These are phyloP conservation scores for Gibbula magus DNA, from an alignment of 2,888 invertebrate species.

Conservation along the genomic window DNA sequence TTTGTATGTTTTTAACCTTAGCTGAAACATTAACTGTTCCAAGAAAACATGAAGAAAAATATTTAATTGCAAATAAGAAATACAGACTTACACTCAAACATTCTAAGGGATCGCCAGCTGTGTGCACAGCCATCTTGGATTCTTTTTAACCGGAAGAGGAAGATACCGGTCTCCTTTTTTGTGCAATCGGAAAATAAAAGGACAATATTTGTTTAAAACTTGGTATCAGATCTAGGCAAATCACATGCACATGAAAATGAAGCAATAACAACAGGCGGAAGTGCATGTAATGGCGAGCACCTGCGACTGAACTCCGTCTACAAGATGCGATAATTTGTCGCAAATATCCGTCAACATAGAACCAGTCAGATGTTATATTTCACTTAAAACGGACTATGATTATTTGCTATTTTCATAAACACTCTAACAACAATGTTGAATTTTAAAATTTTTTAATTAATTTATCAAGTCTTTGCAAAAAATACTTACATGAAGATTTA, in stretches of 20 bases:
- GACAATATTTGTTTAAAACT: not conserved
- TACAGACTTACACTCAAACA: conserved; percentile 69
- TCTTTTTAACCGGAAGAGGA: conserved; percentile 19
- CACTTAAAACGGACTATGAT: not conserved
- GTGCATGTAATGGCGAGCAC: no score
- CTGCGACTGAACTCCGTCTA: no score
- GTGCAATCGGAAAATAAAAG: not conserved
- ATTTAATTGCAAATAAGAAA: not conserved
- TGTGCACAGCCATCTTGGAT: conserved; percentile 71
- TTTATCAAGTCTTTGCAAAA: no score
- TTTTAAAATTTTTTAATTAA: no score
- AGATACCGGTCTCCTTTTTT: not conserved
- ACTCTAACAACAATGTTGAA: no score
- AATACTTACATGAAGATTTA: no score
- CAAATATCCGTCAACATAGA: no score
- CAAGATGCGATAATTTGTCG: no score
- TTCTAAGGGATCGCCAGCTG: conserved; percentile 73
- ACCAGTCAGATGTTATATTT: no score
- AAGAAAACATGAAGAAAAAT: not conserved
- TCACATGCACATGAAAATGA: not conserved
- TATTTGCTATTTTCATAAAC: no score
- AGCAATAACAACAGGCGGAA: not conserved
- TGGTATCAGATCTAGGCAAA: not conserved
- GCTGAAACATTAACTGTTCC: not conserved
- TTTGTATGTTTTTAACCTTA: not conserved